phyloP scores from a whole-genome alignment of 1,140 invertebrate genomes.

The Bombus waltoni region DNA sequence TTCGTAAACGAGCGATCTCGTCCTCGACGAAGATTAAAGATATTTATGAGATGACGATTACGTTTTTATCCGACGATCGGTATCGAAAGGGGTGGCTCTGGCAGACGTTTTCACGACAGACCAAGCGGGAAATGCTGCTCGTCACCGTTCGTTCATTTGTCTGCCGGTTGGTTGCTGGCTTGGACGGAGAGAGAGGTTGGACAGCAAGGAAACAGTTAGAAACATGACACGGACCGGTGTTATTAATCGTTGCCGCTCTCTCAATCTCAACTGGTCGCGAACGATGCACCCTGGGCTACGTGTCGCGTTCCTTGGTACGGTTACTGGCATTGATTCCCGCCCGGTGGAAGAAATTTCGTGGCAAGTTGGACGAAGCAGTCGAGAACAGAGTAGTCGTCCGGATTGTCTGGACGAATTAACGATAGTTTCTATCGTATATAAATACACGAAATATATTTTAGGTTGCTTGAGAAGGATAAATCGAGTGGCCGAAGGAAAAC shows the following conservation, averaged over 20 bases:
- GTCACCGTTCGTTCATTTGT: conserved; percentile 82
- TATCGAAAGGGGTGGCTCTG: conserved; percentile 76
- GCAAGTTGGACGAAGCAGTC: background rate
- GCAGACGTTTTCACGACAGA: conserved; percentile 78
- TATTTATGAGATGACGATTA: conserved; percentile 82
- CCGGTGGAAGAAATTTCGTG: background rate
- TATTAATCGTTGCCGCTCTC: conserved; percentile 59
- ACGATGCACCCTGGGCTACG: background rate
- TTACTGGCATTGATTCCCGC: background rate
- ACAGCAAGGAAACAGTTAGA: conserved; percentile 45
- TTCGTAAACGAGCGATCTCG: conserved; percentile 57
- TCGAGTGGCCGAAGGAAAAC: background rate
- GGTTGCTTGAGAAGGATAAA: no score
- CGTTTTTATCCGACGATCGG: conserved; percentile 81
- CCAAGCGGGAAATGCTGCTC: conserved; percentile 79
- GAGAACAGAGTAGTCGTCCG: no score
- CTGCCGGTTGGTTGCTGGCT: conserved; percentile 55
- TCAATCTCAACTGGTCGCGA: no score
- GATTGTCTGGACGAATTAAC: no score
- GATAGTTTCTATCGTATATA: no score
- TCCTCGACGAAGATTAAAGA: conserved; percentile 76
- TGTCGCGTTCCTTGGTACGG: background rate
- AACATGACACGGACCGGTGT: conserved; percentile 47
- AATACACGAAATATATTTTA: no score
- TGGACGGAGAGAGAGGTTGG: conserved; percentile 34